Evolutionary conservation across 2,113 vertebrate genomes (phyloP).

Genomic region (Mobula birostris): DNA sequence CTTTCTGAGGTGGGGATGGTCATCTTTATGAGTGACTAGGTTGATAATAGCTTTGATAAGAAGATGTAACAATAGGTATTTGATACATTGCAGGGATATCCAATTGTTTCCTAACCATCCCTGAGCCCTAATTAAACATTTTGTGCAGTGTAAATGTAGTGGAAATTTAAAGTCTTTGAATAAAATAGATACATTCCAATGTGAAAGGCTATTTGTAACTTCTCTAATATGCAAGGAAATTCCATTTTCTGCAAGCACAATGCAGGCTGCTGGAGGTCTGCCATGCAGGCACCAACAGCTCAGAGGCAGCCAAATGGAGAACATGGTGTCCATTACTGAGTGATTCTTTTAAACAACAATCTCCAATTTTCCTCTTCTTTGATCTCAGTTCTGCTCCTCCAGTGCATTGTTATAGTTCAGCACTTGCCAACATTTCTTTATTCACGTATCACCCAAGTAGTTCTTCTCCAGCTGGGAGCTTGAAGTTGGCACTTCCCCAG

Average conservation of each 20-base stretch:
- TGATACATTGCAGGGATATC: too few relatives aligned
- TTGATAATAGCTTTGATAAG: too few relatives aligned
- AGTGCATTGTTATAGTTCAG: neutral
- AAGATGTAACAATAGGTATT: too few relatives aligned
- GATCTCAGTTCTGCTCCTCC: conserved; percentile 9
- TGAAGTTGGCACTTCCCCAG: neutral
- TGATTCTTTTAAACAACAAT: conserved; percentile 15
- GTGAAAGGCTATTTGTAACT: neutral
- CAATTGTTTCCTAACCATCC: too few relatives aligned
- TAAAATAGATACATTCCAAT: neutral
- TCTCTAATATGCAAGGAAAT: neutral
- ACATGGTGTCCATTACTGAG: neutral
- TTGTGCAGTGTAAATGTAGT: too few relatives aligned
- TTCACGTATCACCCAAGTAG: neutral
- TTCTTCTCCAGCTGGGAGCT: neutral
- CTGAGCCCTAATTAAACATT: too few relatives aligned
- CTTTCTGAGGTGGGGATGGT: too few relatives aligned
- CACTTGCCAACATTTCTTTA: neutral
- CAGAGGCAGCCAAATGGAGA: neutral
- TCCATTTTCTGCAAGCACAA: neutral
- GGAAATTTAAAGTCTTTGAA: neutral
- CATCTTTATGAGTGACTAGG: too few relatives aligned
- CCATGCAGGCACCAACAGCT: neutral
- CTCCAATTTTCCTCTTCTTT: neutral
- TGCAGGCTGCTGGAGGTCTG: neutral